Base-by-base conservation (phyloP, 2,888 invertebrate species). In the Dryocosmus kuriphilus region DNA sequence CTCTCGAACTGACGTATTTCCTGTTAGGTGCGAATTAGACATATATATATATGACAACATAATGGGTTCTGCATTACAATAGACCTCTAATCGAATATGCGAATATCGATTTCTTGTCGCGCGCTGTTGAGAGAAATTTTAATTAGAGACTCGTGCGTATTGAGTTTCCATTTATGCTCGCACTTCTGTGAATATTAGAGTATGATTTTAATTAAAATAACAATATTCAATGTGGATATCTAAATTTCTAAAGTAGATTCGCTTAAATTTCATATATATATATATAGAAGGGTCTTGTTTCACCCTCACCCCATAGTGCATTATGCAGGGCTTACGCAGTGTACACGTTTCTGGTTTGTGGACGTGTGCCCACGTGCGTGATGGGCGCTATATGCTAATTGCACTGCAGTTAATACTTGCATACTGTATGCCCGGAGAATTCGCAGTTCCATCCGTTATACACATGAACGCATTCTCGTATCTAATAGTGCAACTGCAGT, bases 1-100 rank as follows among this genome's bases (percentile, higher is more conserved):
- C 51, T 30, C 67, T 19, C 19, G 46, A 4, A 71, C 67, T 71
- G 67, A 51, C 27, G 67, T 71, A 71, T 51, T 67, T 67, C 46
- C 67, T 67, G 51, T 71, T 71, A 71, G 67, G 67, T 51, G 46
- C 67, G 46, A 71, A 71, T 51, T 30, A n/a, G n/a, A n/a, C n/a
- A n/a, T n/a, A n/a, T n/a, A n/a, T n/a, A n/a, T n/a, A 71, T 46
- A 41, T 71, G 67, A 30, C 67, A 71, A 71, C 67, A 71, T 71
- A 71, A 71, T 71, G 67, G 67, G 67, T 46, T 71, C 46, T 71
- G 30, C 46, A 71, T 71, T 32, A 71, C 46, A 71, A 71, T 71
- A 30, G 46, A 51, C 46, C 30, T 46, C 9, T 51, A 67, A 67
- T 67, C 41, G 19, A 41, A 67, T 67, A 71, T 71, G 46, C 51